Evolutionary conservation across 2,113 vertebrate species (phyloP), one percentile per base, ranked within the genome.

Genomic region (Cheirogaleus medius): DNA sequence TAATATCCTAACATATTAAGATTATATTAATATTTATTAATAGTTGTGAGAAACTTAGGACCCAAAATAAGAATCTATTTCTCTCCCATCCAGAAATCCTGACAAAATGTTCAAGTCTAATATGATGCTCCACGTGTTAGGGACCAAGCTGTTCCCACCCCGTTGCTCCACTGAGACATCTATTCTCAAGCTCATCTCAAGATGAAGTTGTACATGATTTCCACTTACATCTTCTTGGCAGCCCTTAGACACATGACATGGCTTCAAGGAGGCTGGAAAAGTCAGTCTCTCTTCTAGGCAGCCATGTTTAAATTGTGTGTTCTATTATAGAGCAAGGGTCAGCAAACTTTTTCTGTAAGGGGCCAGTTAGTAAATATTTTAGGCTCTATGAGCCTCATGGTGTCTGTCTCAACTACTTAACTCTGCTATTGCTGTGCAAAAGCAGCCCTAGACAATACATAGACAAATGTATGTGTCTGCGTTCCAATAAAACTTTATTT

Each of bases 401-500:
- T 84, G 49, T 84, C 84, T 78, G n/a, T 58, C 54, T 90, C 47
- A 60, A n/a, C 21, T 34, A 76, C 10, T 44, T 73, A 39, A n/a
- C 32, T n/a, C 21, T 34, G 49, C 56, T 42, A 2, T 37, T 49
- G n/a, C 5, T 23, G 13, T 69, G 37, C 1, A 1, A 87, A 64
- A 80, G 47, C 89, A 42, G 69, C 78, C 68, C 29, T 1, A 63
- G 37, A 34, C 10, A 47, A n/a, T 56, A 49, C 11, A 5, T 17
- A 39, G 18, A 21, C 47, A 37, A 90, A 54, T 74, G 29, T 39
- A 6, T 15, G 10, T 64, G 37, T 42, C 49, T 90, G 23, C 44
- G 74, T 80, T 60, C 39, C 69, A 87, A 69, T 76, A 94, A 94
- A 87, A 87, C 25, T 73, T 97, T 95, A 92, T 93, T 87, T 83